Percentiles rank a stretch among this genome's conserved stretches.
Evolutionary conservation across 2,113 vertebrate genomes (phyloP).

Genomic region (Misgurnus mizolepis): DNA sequence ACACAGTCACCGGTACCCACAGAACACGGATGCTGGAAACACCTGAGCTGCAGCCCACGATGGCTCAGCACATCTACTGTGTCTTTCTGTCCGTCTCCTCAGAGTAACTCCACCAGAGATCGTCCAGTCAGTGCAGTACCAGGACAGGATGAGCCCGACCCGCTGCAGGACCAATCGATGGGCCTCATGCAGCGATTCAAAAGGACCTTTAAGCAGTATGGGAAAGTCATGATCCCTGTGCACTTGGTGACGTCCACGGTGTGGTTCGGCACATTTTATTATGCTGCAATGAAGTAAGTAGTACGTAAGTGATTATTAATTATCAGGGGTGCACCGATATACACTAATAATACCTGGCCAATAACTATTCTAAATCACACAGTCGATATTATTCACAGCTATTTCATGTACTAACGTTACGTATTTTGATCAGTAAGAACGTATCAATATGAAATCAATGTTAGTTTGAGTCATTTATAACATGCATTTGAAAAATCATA

Average conservation of each 20-base stretch:
- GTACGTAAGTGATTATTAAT: no score
- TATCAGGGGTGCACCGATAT: no score
- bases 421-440: no score
- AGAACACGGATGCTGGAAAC: not conserved
- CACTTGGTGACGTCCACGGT: constrained; percentile 90
- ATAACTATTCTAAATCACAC: no score
- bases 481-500: no score
- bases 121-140: constrained; percentile 6
- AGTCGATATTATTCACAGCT: no score
- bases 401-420: no score
- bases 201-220: constrained; percentile 94
- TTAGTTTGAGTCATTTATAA: no score
- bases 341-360: no score
- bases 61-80: constrained; percentile 69
- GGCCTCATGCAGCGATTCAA: constrained; percentile 92
- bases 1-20: not conserved
- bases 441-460: no score
- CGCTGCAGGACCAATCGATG: constrained; percentile 91
- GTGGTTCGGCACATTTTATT: constrained; percentile 96
- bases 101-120: constrained; percentile 40
- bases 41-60: constrained; percentile 39
- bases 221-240: constrained; percentile 95
- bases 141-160: constrained; percentile 78
- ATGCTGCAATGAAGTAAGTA: constrained; percentile 94
- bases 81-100: constrained; percentile 58